Base-by-base conservation (phyloP, 2,888 invertebrate genomes). In the Ecliptopera silaceata region DNA sequence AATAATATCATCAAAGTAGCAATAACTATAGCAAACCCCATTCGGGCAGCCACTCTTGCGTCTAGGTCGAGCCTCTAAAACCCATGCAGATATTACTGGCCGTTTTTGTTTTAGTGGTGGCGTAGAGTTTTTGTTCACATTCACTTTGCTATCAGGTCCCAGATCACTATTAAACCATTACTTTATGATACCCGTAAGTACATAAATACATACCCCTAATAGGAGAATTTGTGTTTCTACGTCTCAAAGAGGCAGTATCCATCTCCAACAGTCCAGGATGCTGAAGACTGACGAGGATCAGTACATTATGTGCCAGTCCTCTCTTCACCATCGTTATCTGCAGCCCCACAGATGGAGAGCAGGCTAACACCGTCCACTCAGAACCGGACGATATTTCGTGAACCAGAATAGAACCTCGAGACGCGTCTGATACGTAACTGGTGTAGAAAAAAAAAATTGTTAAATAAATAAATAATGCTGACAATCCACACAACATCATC, bases 391-490 rank as follows among this genome's bases (percentile, higher is more conserved):
- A 88, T 2, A 94, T 91, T 71, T 96, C 94, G 71, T 94, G 94
- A 0, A 96, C 95, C 6, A 95, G 85, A 45, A 95, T 92, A 11
- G 94, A 92, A 6, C 95, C 92, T 36, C 93, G 93, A 0, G 94
- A 93, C 0, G 95, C 95, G 75, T 96, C 96, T 36, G 94, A 93
- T 13, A 95, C 87, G 71, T 95, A 94, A 47, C 88, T 88, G 67
- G 13, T 81, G 65, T 5, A 15, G 13, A 31, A 4, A n/a, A 36
- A 38, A 10, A 15, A 36, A 15, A 47, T 20, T 2, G 18, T 12
- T 45, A 29, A 11, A 1, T 29, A 15, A 20, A n/a, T n/a, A n/a
- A n/a, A n/a, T n/a, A n/a, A n/a, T n/a, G n/a, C n/a, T n/a, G n/a
- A n/a, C n/a, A n/a, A n/a, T n/a, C n/a, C n/a, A n/a, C n/a, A n/a